Evolutionary conservation across 2,797 vertebrate genomes (phyloP).

Genomic region (Eptatretus atami): DNA sequence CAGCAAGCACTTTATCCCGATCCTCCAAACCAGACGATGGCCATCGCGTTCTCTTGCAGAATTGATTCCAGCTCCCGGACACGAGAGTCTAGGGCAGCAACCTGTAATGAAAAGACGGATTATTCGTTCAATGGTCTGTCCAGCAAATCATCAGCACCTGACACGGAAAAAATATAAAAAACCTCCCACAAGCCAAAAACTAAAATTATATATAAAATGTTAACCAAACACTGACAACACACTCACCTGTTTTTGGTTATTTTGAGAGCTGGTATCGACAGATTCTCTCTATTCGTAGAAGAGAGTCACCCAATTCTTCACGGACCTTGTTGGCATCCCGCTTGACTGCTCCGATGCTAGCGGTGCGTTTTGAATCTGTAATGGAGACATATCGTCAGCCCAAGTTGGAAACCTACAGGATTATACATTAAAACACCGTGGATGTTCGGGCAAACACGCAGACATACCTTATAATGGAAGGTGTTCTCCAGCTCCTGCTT

Average conservation of each 20-base stretch:
- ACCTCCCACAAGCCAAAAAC: too few species aligned
- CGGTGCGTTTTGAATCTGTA: conserved; percentile 40
- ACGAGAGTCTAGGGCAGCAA: conserved; percentile 7
- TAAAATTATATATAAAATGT: neutral
- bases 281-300: conserved; percentile 27
- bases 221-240: too few species aligned
- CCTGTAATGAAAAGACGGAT: neutral
- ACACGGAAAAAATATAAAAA: conserved; percentile 16
- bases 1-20: conserved; percentile 30
- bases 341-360: conserved; percentile 35
- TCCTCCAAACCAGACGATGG: conserved; percentile 20
- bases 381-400: conserved; percentile 5
- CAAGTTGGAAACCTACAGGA: neutral
- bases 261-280: conserved; percentile 27
- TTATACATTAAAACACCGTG: neutral
- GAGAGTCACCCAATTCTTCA: conserved; percentile 44
- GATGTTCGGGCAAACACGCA: neutral
- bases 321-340: conserved; percentile 21
- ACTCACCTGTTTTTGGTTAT: conserved; percentile 40
- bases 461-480: conserved; percentile 29
- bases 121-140: too few species aligned
- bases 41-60: conserved; percentile 31
- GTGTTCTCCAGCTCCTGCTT: conserved; percentile 41
- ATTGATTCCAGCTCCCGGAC: conserved; percentile 32
- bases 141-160: conserved; percentile 25